These are phyloP conservation scores for Ctenodactylus gundi DNA, from an alignment of 2,113 vertebrate genomes.

Conservation along the genomic window DNA sequence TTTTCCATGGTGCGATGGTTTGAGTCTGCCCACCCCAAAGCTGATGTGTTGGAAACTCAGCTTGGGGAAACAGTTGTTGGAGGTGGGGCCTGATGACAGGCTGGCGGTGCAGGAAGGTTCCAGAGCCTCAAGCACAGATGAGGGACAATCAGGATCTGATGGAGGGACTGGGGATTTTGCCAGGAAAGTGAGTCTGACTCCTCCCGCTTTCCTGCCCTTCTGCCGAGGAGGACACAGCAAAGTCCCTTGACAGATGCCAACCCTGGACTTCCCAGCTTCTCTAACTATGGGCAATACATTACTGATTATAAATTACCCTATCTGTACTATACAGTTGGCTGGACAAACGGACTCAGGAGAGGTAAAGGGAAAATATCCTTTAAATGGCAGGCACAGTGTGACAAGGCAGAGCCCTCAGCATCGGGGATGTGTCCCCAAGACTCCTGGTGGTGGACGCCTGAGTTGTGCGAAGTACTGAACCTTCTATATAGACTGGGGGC, in stretches of 20 bases:
- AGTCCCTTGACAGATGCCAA: background rate
- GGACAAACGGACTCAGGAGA: too few species aligned
- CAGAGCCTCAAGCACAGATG: too few species aligned
- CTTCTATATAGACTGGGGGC: background rate
- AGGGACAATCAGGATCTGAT: background rate
- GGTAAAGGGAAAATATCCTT: background rate
- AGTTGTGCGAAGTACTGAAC: background rate
- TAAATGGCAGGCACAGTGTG: background rate
- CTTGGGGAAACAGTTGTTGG: background rate
- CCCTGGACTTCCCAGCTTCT: background rate
- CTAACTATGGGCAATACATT: background rate
- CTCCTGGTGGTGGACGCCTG: background rate
- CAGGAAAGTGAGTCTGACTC: background rate
- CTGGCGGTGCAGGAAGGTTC: background rate
- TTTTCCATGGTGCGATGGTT: background rate
- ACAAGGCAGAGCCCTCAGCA: background rate
- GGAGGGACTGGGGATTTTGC: background rate
- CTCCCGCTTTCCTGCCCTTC: background rate
- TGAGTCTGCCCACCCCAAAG: background rate
- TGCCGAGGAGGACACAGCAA: background rate
- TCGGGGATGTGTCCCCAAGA: background rate
- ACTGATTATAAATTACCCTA: background rate
- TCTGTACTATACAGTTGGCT: background rate
- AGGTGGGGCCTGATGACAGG: background rate
- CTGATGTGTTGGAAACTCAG: background rate